Percentiles rank a stretch among this genome's conserved stretches.
Evolutionary conservation across 1,140 invertebrate genomes (phyloP).

Genomic region (Uloborus diversus): DNA sequence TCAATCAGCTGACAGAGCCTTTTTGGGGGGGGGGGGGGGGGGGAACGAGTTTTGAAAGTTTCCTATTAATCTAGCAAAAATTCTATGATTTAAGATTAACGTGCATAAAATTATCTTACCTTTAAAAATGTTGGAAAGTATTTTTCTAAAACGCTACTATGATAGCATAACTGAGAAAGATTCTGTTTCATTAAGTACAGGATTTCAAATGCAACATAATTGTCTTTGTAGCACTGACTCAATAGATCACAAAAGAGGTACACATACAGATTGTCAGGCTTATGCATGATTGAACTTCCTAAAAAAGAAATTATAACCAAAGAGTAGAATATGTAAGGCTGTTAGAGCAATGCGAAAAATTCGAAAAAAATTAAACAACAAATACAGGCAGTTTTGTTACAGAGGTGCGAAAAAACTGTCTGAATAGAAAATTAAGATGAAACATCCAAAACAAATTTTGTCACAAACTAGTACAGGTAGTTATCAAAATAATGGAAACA

Average conservation of each 20-base stretch:
- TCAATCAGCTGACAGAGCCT: too few relatives aligned
- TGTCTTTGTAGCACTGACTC: conserved; percentile 33
- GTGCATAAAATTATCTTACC: conserved; percentile 12
- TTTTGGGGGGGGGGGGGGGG: too few relatives aligned
- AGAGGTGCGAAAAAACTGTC: neutral
- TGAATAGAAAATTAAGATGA: too few relatives aligned
- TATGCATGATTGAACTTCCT: conserved; percentile 49
- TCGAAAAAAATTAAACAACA: neutral
- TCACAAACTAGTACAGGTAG: too few relatives aligned
- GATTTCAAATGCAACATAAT: conserved; percentile 44
- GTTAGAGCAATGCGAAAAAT: neutral
- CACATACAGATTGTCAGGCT: conserved; percentile 36
- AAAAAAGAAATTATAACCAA: neutral
- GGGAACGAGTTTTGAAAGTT: too few relatives aligned
- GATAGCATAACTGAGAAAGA: conserved; percentile 42
- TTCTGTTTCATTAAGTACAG: conserved; percentile 36
- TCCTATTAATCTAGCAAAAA: too few relatives aligned
- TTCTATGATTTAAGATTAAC: too few relatives aligned
- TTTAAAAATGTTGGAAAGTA: conserved; percentile 55
- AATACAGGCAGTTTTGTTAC: neutral
- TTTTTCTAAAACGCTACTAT: conserved; percentile 49
- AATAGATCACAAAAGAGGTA: conserved; percentile 48
- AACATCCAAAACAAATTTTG: too few relatives aligned
- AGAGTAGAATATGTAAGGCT: neutral
- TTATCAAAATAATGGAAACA: too few relatives aligned